Conservation (phyloP, 2,888 invertebrate genomes). For the Hipparchia semele region DNA sequence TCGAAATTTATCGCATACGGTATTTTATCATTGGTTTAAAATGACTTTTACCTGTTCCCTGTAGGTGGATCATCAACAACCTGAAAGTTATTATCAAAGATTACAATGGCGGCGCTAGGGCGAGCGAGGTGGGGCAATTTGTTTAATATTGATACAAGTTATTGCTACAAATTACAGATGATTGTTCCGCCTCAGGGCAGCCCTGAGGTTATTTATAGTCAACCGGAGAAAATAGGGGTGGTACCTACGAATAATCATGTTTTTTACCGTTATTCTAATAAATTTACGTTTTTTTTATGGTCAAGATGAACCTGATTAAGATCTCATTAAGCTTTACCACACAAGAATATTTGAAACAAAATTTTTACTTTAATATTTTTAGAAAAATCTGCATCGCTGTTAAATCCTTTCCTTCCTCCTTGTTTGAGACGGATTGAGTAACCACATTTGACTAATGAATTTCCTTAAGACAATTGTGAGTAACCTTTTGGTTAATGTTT, state of each 20-base stretch:
- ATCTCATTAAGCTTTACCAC: not conserved
- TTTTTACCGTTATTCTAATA: not conserved
- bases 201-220: conserved; percentile 57
- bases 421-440: not conserved
- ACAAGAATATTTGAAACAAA: not conserved
- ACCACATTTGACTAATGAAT: not conserved
- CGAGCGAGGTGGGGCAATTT: conserved; percentile 65
- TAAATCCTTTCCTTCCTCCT: not conserved
- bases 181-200: conserved; percentile 58
- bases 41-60: conserved; percentile 18
- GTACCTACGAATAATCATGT: not conserved
- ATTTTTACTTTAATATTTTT: no score
- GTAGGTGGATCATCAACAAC: conserved; percentile 14
- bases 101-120: conserved; percentile 50
- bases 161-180: conserved; percentile 77
- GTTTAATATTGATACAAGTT: conserved; percentile 78
- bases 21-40: conserved; percentile 2
- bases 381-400: not conserved
- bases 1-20: not conserved
- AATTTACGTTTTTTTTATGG: not conserved
- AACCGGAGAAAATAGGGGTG: conserved; percentile 38
- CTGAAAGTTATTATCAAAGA: conserved; percentile 47
- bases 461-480: not conserved
- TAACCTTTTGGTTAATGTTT: no score
- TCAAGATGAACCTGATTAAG: not conserved